Conservation (phyloP, 2,113 vertebrate species). For the Meleagris gallopavo region DNA sequence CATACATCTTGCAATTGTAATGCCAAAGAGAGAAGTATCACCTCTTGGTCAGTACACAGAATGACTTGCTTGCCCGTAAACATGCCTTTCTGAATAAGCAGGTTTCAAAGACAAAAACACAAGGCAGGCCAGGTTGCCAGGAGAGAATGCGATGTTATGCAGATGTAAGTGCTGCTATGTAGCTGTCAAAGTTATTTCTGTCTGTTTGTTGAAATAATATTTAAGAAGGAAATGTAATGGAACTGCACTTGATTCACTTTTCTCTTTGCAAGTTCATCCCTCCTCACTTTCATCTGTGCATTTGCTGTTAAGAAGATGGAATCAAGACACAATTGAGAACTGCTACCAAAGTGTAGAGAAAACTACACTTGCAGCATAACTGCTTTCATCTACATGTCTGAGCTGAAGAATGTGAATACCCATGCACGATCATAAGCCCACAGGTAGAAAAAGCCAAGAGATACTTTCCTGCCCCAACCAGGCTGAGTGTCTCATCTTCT, state of each 20-base stretch:
- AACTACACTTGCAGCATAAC: not conserved
- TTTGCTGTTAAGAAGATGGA: not conserved
- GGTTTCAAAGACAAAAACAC: slow-evolving; percentile 2
- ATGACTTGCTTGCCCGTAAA: not conserved
- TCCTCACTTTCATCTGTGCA: not conserved
- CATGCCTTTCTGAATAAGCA: not conserved
- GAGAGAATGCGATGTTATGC: not conserved
- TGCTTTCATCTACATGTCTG: not conserved
- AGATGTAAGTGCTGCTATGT: slow-evolving; percentile 5
- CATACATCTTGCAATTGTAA: not conserved
- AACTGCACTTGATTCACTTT: not conserved
- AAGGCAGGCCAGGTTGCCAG: not conserved
- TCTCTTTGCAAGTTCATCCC: not conserved
- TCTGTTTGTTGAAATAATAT: slow-evolving; percentile 26
- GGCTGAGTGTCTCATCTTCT: not conserved
- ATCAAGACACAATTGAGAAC: not conserved
- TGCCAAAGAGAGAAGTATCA: not conserved
- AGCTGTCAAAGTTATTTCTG: slow-evolving; percentile 6
- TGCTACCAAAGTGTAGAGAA: not conserved
- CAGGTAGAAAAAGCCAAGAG: not conserved
- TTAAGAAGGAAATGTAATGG: not conserved
- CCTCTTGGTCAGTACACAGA: not conserved
- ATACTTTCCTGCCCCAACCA: not conserved
- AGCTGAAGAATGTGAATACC: not conserved
- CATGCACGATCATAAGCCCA: not conserved